These are phyloP conservation scores for Drosophila auraria DNA, from an alignment of 1,140 invertebrate species.

Conservation along the genomic window DNA sequence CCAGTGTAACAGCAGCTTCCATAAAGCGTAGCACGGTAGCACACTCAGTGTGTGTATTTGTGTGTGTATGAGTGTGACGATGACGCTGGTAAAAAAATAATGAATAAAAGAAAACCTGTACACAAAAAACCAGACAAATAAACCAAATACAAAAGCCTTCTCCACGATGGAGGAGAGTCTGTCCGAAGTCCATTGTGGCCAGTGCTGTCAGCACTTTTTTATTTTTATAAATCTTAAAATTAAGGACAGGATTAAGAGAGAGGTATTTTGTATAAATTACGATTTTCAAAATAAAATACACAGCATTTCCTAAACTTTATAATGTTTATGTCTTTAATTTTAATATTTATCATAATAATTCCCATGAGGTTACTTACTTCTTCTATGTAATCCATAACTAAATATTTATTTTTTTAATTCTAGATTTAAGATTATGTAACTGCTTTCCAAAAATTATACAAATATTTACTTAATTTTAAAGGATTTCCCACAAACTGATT, in stretches of 20 bases:
- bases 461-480: too few species aligned
- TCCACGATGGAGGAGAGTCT: conserved; percentile 21
- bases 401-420: too few species aligned
- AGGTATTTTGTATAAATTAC: background rate
- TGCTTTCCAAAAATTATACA: too few species aligned
- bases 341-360: too few species aligned
- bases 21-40: conserved; percentile 77
- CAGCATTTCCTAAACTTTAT: too few species aligned
- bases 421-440: too few species aligned
- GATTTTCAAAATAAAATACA: too few species aligned
- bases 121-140: conserved; percentile 69
- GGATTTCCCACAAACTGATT: too few species aligned
- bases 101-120: conserved; percentile 83
- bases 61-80: conserved; percentile 51
- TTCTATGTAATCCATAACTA: background rate
- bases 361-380: too few species aligned
- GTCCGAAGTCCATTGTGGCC: conserved; percentile 25
- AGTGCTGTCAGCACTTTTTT: conserved; percentile 1
- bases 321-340: too few species aligned
- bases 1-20: conserved; percentile 51
- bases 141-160: conserved; percentile 76
- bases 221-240: background rate
- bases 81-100: conserved; percentile 81
- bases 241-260: background rate
- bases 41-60: conserved; percentile 29